Percentiles rank a stretch among this genome's conserved stretches.
Conservation (phyloP, 2,113 vertebrate species). For the Halcyon malimbica region DNA sequence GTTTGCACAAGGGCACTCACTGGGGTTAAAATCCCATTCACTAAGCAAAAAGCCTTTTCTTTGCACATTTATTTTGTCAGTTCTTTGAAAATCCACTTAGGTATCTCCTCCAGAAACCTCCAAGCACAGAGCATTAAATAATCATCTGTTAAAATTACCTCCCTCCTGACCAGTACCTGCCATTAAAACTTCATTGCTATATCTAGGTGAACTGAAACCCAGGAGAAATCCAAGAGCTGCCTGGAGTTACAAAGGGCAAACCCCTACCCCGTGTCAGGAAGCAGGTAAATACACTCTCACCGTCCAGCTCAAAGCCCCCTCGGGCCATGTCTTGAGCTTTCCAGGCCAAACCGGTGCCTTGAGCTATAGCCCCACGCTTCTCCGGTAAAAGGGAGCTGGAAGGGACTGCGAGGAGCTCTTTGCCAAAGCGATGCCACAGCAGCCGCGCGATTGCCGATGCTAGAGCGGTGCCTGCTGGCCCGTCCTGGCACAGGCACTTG, state of each 20-base stretch:
- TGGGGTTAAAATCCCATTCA: not conserved
- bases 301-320: not conserved
- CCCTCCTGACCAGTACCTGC: not conserved
- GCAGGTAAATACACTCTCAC: not conserved
- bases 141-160: not conserved
- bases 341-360: not conserved
- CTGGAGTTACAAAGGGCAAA: not conserved
- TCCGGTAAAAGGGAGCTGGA: not conserved
- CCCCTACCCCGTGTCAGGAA: not conserved
- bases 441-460: not conserved
- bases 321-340: not conserved
- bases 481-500: not conserved
- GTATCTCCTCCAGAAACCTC: not conserved
- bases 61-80: not conserved
- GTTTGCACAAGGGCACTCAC: not conserved
- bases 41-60: not conserved
- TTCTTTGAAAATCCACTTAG: not conserved
- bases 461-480: slow-evolving; percentile 54
- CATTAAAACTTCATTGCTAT: not conserved
- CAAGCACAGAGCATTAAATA: not conserved
- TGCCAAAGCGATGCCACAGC: not conserved
- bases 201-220: not conserved
- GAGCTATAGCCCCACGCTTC: not conserved
- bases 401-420: not conserved
- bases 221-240: not conserved